A percentile compares a stretch with the other conserved stretches of the same genome.
Conservation (phyloP, 1,140 invertebrate species). For the Trichonephila inaurata region DNA sequence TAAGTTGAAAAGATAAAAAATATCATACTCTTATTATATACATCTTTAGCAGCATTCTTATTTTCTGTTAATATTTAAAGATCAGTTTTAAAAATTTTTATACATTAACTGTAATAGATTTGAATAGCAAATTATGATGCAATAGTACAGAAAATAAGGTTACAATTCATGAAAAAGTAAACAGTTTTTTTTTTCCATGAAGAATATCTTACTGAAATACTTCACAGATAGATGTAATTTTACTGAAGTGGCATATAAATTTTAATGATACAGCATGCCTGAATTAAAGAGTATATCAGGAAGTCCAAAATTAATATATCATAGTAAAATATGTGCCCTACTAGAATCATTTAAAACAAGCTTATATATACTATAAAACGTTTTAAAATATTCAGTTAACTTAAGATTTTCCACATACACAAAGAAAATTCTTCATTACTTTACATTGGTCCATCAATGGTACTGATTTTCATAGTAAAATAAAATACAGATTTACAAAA, state of each 20-base stretch:
- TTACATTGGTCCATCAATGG: slow-evolving; percentile 84
- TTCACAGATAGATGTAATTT: not conserved
- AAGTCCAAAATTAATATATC: not conserved
- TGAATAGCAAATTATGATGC: no score
- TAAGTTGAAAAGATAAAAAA: no score
- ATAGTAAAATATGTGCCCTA: not conserved
- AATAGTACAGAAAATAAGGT: no score
- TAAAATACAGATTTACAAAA: slow-evolving; percentile 91
- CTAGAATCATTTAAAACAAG: not conserved
- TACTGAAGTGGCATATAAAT: not conserved
- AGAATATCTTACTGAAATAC: not conserved
- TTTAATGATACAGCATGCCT: not conserved
- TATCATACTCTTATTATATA: no score
- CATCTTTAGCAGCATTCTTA: no score
- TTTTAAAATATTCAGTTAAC: not conserved
- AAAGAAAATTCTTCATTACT: not conserved
- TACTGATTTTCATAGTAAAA: slow-evolving; percentile 93
- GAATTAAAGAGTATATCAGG: not conserved
- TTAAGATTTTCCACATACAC: not conserved
- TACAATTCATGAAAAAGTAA: no score
- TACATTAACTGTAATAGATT: no score
- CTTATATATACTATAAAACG: not conserved
- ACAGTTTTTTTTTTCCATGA: no score
- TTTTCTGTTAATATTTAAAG: no score
- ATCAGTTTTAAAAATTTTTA: no score